Evolutionary conservation across 2,797 vertebrate species (phyloP).

Genomic region (Dryobates pubescens): DNA sequence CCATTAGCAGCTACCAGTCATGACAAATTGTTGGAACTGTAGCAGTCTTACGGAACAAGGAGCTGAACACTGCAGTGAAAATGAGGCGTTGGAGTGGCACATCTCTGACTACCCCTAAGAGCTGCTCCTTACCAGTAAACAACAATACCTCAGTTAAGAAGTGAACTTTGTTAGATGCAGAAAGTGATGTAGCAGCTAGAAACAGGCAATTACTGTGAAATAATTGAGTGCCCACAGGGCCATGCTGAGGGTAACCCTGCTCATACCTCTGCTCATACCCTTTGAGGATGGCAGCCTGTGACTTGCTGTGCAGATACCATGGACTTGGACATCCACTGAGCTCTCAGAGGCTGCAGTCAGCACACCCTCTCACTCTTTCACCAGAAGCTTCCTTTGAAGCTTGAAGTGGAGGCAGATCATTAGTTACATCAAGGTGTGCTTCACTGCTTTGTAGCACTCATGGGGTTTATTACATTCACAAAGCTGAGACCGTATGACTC

Average conservation of each 20-base stretch:
- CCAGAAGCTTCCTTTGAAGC: background rate
- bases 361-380: background rate
- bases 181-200: background rate
- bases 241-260: background rate
- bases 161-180: background rate
- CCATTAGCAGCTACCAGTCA: background rate
- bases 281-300: background rate
- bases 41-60: background rate
- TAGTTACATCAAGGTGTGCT: background rate
- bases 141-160: background rate
- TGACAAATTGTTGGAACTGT: background rate
- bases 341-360: background rate
- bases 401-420: background rate
- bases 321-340: accelerated
- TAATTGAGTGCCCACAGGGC: background rate
- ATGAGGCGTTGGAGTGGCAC: background rate
- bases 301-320: background rate
- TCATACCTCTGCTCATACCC: background rate
- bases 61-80: background rate
- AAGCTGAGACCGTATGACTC: background rate
- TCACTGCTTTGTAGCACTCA: background rate
- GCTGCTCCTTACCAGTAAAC: background rate
- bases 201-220: background rate
- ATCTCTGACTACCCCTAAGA: background rate
- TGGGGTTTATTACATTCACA: background rate